Evolutionary conservation across 1,140 invertebrate genomes (phyloP).

Genomic region (Caenorhabditis tropicalis): DNA sequence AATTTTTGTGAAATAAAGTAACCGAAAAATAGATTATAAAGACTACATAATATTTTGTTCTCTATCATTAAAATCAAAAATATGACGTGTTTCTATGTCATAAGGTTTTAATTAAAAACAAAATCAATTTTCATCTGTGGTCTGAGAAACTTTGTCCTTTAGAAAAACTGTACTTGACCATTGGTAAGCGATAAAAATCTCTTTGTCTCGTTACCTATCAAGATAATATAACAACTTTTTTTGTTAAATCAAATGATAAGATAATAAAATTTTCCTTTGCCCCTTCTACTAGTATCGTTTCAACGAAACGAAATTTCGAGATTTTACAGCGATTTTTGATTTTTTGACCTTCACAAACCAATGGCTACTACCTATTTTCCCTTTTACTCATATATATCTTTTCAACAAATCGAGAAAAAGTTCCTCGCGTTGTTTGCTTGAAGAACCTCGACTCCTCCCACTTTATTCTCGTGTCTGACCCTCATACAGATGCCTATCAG

Average conservation of each 20-base stretch:
- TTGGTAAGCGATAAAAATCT: neutral
- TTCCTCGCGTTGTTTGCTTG: neutral
- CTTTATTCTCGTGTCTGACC: neutral
- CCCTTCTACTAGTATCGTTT: neutral
- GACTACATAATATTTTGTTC: no score
- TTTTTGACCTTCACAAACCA: conserved; percentile 10
- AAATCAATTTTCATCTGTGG: neutral
- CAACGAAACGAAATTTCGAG: conserved; percentile 1
- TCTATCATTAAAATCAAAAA: no score
- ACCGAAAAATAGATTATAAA: no score
- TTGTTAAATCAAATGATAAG: neutral
- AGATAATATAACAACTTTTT: neutral
- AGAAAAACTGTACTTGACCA: neutral
- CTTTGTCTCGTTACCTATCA: neutral
- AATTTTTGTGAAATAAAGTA: no score
- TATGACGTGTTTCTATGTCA: no score
- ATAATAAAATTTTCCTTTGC: neutral
- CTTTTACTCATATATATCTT: neutral
- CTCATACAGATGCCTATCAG: conserved; percentile 23
- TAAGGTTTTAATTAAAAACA: no score
- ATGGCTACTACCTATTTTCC: neutral
- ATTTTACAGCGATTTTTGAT: neutral
- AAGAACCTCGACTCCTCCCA: conserved; percentile 13
- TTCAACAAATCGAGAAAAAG: neutral
- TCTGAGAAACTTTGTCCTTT: neutral